These are phyloP conservation scores for Thunnus maccoyii DNA, from an alignment of 2,113 vertebrate genomes.

Conservation along the genomic window DNA sequence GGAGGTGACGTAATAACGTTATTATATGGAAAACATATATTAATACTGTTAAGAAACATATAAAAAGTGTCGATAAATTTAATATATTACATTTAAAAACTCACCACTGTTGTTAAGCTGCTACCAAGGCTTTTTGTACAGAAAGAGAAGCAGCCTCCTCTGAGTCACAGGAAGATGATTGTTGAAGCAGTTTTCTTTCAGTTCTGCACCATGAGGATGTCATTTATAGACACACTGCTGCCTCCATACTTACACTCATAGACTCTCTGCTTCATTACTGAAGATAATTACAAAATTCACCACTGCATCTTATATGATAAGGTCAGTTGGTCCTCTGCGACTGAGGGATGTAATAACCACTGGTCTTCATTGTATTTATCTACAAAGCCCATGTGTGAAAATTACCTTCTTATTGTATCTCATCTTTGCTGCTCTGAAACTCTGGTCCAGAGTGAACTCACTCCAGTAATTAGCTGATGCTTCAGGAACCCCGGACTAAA, in stretches of 20 bases:
- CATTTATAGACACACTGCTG: slow-evolving; percentile 26
- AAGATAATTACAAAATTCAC: slow-evolving; percentile 57
- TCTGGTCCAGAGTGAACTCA: background rate
- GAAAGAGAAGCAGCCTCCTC: too few species aligned
- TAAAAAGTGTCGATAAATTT: too few species aligned
- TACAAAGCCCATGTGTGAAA: slow-evolving; percentile 8
- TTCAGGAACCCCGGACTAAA: background rate
- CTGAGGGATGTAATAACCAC: slow-evolving; percentile 1
- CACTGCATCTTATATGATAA: slow-evolving; percentile 47
- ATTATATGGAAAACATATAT: too few species aligned
- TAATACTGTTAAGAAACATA: too few species aligned
- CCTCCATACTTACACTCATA: slow-evolving; percentile 17
- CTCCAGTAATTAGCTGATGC: slow-evolving; percentile 7
- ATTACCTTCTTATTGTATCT: background rate
- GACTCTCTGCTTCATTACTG: slow-evolving; percentile 42
- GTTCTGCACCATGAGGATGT: background rate
- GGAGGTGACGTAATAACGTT: too few species aligned
- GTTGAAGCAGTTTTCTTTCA: background rate
- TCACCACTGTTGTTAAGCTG: too few species aligned
- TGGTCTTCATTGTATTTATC: slow-evolving; percentile 38
- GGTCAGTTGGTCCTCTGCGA: slow-evolving; percentile 32
- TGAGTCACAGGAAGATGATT: background rate
- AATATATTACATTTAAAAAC: too few species aligned
- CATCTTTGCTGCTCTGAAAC: slow-evolving; percentile 7
- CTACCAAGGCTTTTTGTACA: too few species aligned